Evolutionary conservation across 2,113 vertebrate species (phyloP).

Genomic region (Salvelinus namaycush): DNA sequence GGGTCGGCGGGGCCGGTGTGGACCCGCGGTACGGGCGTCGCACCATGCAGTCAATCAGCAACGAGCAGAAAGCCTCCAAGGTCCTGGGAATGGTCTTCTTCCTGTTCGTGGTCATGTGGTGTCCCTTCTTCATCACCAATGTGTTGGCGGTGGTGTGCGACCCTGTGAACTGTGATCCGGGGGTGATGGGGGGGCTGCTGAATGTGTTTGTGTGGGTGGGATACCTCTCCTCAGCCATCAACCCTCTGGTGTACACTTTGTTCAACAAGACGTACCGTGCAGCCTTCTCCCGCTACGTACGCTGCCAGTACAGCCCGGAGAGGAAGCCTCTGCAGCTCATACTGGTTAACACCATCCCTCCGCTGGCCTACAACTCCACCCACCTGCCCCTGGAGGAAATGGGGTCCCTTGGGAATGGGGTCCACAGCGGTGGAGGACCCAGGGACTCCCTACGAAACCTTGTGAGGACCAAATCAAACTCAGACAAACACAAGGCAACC

Average conservation of each 20-base stretch:
- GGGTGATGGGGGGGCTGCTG: slow-evolving; percentile 81
- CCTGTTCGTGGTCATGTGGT: slow-evolving; percentile 98
- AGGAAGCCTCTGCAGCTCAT: slow-evolving; percentile 91
- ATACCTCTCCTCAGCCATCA: slow-evolving; percentile 93
- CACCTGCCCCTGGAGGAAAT: slow-evolving; percentile 77
- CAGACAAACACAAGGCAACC: no score
- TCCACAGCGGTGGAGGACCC: not conserved
- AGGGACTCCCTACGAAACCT: slow-evolving; percentile 22
- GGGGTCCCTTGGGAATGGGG: slow-evolving; percentile 70
- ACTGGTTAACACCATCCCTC: slow-evolving; percentile 91
- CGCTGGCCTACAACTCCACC: slow-evolving; percentile 85
- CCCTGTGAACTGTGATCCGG: slow-evolving; percentile 76
- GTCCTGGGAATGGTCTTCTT: slow-evolving; percentile 96
- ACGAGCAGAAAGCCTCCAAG: slow-evolving; percentile 96
- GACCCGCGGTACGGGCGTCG: slow-evolving; percentile 75
- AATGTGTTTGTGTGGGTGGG: slow-evolving; percentile 97
- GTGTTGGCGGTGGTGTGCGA: slow-evolving; percentile 89
- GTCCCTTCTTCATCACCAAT: slow-evolving; percentile 96
- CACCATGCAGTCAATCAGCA: slow-evolving; percentile 94
- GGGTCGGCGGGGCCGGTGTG: not conserved
- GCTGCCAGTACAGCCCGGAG: slow-evolving; percentile 87
- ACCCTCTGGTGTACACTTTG: slow-evolving; percentile 91
- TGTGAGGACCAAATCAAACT: slow-evolving; percentile 11
- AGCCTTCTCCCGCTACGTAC: slow-evolving; percentile 88
- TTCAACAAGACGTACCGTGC: slow-evolving; percentile 95